Evolutionary conservation across 2,113 vertebrate genomes (phyloP).

Genomic region (Semnornis frantzii): DNA sequence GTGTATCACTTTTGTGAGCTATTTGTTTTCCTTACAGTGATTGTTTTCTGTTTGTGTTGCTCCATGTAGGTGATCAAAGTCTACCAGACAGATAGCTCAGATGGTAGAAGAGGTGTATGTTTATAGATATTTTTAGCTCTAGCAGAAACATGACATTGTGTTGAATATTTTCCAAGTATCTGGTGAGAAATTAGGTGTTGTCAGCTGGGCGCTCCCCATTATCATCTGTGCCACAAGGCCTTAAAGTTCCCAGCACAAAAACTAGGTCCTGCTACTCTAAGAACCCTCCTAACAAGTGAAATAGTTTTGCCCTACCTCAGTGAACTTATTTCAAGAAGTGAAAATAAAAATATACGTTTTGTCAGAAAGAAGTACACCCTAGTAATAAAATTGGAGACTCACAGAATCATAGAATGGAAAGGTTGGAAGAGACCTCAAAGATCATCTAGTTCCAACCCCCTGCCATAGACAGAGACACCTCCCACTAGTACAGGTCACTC

Average conservation of each 20-base stretch:
- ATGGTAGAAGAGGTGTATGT: not conserved
- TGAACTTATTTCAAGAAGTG: not conserved
- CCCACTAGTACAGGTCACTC: no score
- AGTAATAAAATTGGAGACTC: not conserved
- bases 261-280: not conserved
- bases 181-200: not conserved
- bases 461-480: no score
- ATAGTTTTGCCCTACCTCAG: not conserved
- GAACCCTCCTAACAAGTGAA: not conserved
- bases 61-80: not conserved
- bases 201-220: not conserved
- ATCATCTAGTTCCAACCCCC: no score
- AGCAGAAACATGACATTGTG: not conserved
- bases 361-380: not conserved
- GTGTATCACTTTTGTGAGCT: not conserved
- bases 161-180: slow-evolving; percentile 25
- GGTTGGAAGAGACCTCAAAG: no score
- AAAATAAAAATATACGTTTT: not conserved
- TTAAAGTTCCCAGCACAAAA: not conserved
- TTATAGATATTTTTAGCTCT: not conserved
- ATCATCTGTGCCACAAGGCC: not conserved
- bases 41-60: not conserved
- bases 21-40: not conserved
- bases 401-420: no score
- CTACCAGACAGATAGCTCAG: not conserved